phyloP scores from a whole-genome alignment of 2,113 vertebrate species.

The Crotalus viridis region DNA sequence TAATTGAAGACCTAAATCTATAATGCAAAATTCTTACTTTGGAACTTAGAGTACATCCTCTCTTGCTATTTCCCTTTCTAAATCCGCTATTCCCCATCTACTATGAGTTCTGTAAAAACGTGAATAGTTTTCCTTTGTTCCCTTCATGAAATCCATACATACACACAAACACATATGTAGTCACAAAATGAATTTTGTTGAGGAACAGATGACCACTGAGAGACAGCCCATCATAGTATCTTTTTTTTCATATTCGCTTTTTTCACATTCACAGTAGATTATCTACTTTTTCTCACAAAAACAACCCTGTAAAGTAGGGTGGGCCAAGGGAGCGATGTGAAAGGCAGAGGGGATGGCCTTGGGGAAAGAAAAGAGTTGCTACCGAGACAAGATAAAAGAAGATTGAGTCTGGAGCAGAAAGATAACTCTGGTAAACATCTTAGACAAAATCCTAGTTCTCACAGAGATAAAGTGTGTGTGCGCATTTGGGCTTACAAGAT shows the following conservation, averaged over 20 bases:
- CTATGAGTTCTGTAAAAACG: background rate
- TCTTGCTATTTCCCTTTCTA: background rate
- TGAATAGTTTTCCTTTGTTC: background rate
- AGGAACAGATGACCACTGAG: background rate
- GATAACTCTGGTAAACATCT: background rate
- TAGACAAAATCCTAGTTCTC: background rate
- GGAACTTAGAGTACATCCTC: background rate
- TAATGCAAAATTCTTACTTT: background rate
- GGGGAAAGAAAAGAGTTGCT: background rate
- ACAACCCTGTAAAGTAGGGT: background rate
- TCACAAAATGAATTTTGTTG: too few relatives aligned
- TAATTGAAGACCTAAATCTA: background rate
- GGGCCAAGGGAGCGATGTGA: background rate
- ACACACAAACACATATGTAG: too few relatives aligned
- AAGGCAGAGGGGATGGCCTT: background rate
- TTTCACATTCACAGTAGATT: background rate
- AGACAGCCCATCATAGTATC: background rate
- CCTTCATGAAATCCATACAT: background rate
- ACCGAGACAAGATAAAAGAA: background rate
- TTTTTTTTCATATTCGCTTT: background rate
- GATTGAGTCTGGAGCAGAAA: background rate
- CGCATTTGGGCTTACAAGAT: background rate
- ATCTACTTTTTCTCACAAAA: background rate
- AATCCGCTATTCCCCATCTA: background rate
- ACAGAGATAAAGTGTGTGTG: background rate